These are phyloP conservation scores for Ptychadena robeensis DNA, from an alignment of 2,797 vertebrate species.

Conservation along the genomic window DNA sequence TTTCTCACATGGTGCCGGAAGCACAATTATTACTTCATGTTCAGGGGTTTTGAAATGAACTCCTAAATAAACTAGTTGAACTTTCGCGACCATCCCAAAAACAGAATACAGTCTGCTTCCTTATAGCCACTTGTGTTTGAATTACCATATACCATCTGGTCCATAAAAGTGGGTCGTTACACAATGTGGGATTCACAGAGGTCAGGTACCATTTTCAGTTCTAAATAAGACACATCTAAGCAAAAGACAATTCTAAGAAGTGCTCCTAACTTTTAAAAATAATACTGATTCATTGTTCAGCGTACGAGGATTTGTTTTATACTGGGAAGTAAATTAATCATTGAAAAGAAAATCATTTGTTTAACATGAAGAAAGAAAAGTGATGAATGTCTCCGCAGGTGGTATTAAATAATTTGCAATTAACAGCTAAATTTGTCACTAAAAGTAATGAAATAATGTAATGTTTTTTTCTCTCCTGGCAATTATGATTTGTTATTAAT, in stretches of 20 bases:
- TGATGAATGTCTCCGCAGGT: constrained; percentile 28
- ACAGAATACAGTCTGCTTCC: no score
- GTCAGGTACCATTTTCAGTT: no score
- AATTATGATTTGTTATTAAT: constrained; percentile 45
- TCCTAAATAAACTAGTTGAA: no score
- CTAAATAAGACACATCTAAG: background rate
- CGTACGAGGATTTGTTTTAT: background rate
- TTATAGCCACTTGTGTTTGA: no score
- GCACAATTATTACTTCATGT: no score
- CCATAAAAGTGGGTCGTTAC: no score
- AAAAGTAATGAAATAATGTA: constrained; percentile 31
- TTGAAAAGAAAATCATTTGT: constrained; percentile 1
- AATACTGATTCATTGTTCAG: background rate
- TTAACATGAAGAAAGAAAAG: constrained; percentile 25
- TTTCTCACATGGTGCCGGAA: no score
- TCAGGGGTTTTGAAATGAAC: no score
- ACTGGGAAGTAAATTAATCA: background rate
- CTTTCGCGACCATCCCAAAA: no score
- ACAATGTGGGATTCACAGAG: no score
- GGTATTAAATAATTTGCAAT: constrained; percentile 49
- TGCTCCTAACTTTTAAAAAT: background rate
- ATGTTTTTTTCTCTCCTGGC: constrained; percentile 35
- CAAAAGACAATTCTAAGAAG: no score
- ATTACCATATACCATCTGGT: no score
- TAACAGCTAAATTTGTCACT: constrained; percentile 35